Evolutionary conservation across 2,113 vertebrate species (phyloP), one percentile per base, ranked within the genome.

Genomic region (Diadophis punctatus): DNA sequence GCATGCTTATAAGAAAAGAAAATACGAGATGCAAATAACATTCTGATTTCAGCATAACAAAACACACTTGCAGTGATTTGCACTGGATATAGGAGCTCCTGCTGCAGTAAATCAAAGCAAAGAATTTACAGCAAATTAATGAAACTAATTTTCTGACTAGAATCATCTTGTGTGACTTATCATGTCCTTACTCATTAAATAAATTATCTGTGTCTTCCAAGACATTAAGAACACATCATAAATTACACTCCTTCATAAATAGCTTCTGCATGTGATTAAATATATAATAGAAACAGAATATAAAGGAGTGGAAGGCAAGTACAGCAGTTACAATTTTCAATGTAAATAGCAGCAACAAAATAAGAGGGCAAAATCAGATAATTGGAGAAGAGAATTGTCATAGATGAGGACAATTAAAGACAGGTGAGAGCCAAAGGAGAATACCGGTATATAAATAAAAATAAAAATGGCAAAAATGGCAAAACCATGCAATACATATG

Each of bases 121-220:
- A 46, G 56, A 96, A 93, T 97, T 97, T 97, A 94, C 93, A 95
- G 95, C 86, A 96, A 97, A 98, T 98, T 97, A 98, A 97, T 97
- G 97, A 97, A 97, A 97, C 95, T 97, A 97, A 97, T 98, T 98
- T 97, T 98, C 97, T 97, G 96, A 96, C 96, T 97, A 94, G 95
- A 97, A 97, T 97, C 95, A 96, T 97, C 92, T 90, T 97, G 96
- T 96, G 96, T 96, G 97, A 97, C 96, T 97, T 96, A 97, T 97
- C 86, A 43, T 96, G 97, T 97, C 97, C 97, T 96, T 96, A 95
- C 96, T 97, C 96, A 97, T 98, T 97, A 98, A 97, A 98, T 97
- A 97, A 98, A 98, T 98, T 96, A 97, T 96, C 93, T 94, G 95
- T 96, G 96, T 96, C 97, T 98, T 98, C 96, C 95, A 96, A 94